Percentiles rank a stretch among this genome's conserved stretches.
Evolutionary conservation across 2,888 invertebrate genomes (phyloP).

Genomic region (Phaedon cochleariae): DNA sequence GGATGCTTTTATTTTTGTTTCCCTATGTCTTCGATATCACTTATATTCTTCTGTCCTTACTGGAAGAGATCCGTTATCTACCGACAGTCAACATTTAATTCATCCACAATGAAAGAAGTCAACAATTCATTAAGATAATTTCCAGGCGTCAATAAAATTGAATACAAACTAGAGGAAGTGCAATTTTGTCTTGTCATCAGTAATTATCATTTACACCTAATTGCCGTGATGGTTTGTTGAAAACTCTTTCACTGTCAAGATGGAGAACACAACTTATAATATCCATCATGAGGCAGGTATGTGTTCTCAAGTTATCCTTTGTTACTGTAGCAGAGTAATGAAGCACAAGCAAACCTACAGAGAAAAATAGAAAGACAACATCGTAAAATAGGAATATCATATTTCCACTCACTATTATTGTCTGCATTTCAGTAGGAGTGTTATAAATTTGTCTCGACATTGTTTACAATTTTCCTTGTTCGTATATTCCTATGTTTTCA

Average conservation of each 20-base stretch:
- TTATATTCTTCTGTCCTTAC: no score
- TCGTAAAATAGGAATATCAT: not conserved
- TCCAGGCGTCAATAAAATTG: not conserved
- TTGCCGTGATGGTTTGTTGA: no score
- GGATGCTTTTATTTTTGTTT: no score
- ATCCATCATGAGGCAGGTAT: not conserved
- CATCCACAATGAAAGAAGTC: not conserved
- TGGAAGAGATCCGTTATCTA: no score
- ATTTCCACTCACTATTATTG: not conserved
- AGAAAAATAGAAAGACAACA: not conserved
- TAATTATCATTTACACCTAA: not conserved
- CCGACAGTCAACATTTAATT: no score
- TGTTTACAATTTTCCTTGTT: not conserved
- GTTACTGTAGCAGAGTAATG: not conserved
- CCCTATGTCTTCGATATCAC: no score
- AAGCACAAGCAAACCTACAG: not conserved
- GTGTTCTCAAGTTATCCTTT: not conserved
- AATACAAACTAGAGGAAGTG: not conserved
- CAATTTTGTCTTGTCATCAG: not conserved
- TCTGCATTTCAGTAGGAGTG: not conserved
- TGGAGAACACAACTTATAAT: no score
- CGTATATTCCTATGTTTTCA: not conserved
- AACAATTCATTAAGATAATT: not conserved
- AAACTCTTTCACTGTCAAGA: not conserved
- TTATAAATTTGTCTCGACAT: not conserved